Evolutionary conservation across 2,888 invertebrate species (phyloP).

Genomic region (Capitulum mitella): DNA sequence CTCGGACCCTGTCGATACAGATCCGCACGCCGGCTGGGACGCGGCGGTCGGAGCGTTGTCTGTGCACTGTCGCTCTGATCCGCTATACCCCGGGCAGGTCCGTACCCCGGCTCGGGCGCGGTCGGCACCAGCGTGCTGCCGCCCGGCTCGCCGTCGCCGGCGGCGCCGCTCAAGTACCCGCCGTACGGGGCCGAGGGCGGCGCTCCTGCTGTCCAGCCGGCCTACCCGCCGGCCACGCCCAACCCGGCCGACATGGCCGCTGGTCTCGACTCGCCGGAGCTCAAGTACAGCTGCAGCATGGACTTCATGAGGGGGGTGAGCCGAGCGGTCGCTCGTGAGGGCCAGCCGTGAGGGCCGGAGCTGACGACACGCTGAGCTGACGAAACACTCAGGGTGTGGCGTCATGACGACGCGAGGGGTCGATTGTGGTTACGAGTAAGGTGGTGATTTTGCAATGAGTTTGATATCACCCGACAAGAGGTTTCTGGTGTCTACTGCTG

Average conservation of each 20-base stretch:
- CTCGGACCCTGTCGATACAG: too few relatives aligned
- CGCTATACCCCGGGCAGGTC: too few relatives aligned
- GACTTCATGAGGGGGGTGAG: conserved; percentile 49
- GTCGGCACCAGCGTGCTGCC: conserved; percentile 37
- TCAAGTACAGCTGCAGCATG: conserved; percentile 61
- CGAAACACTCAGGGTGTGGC: too few relatives aligned
- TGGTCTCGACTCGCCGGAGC: conserved; percentile 53
- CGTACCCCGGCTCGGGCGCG: conserved; percentile 29
- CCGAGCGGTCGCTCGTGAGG: too few relatives aligned
- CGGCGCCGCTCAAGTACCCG: conserved; percentile 4
- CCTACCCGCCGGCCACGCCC: conserved; percentile 41
- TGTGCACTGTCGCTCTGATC: conserved; percentile 8
- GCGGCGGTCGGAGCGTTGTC: background rate
- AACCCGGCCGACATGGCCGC: conserved; percentile 49
- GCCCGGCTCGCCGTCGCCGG: conserved; percentile 39
- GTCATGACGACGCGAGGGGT: too few relatives aligned
- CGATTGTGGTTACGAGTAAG: too few relatives aligned
- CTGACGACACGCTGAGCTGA: too few relatives aligned
- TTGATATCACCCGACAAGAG: too few relatives aligned
- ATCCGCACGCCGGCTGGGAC: conserved; percentile 33
- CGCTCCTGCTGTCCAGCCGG: conserved; percentile 37
- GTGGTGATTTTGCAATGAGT: too few relatives aligned
- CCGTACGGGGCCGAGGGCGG: conserved; percentile 20
- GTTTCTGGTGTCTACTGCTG: too few relatives aligned
- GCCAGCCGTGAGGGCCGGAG: too few relatives aligned